phyloP scores from a whole-genome alignment of 2,113 vertebrate genomes.

The Petrocephalus zakoni region DNA sequence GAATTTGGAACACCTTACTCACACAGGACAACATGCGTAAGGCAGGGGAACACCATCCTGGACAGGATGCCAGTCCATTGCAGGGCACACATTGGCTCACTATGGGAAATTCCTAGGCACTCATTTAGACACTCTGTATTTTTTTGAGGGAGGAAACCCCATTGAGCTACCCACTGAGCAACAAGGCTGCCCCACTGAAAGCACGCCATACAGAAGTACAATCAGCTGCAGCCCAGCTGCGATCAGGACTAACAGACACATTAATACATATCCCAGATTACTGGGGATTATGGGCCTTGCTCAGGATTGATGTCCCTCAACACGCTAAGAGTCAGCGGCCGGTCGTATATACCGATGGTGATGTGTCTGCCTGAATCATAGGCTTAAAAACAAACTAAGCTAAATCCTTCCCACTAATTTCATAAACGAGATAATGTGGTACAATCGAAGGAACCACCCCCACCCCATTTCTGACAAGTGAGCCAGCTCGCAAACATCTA shows the following conservation, averaged over 20 bases:
- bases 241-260: neutral
- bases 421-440: neutral
- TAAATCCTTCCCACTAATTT: neutral
- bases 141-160: neutral
- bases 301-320: conserved; percentile 74
- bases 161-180: neutral
- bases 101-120: neutral
- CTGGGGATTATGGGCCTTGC: neutral
- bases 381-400: neutral
- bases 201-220: neutral
- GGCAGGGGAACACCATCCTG: neutral
- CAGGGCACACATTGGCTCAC: neutral
- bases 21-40: neutral
- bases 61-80: neutral
- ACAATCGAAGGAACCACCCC: neutral
- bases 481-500: conserved; percentile 62
- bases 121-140: neutral
- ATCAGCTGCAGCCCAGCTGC: neutral
- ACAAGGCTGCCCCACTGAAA: neutral
- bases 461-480: neutral
- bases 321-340: conserved; percentile 80
- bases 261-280: neutral
- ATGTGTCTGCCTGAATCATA: conserved; percentile 53
- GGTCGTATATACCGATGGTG: conserved; percentile 82
- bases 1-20: neutral